Evolutionary conservation across 2,113 vertebrate species (phyloP).

Genomic region (Neogobius melanostomus): DNA sequence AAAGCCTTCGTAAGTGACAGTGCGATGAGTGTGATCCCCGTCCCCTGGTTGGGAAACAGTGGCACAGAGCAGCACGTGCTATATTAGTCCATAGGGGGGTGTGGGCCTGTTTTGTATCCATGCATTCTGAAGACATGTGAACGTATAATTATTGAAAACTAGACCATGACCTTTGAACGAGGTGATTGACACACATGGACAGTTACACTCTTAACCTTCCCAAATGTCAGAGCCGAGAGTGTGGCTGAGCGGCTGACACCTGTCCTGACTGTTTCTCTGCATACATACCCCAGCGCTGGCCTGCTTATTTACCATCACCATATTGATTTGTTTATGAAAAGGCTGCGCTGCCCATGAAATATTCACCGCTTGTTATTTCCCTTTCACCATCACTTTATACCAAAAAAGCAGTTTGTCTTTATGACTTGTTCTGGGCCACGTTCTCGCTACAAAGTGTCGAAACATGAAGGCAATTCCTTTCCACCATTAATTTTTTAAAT

Average conservation of each 20-base stretch:
- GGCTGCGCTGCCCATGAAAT: constrained; percentile 72
- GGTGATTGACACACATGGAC: constrained; percentile 79
- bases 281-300: constrained; percentile 50
- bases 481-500: constrained; percentile 72
- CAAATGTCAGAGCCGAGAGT: constrained; percentile 77
- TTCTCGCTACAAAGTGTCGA: constrained; percentile 61
- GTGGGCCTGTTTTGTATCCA: constrained; percentile 46
- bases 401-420: constrained; percentile 67
- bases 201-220: constrained; percentile 83
- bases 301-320: constrained; percentile 67
- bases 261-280: constrained; percentile 55
- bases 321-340: constrained; percentile 79
- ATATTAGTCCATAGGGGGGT: constrained; percentile 38
- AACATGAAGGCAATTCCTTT: constrained; percentile 71
- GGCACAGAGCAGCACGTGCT: constrained; percentile 49
- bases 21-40: constrained; percentile 40
- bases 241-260: constrained; percentile 65
- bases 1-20: too few species aligned
- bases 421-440: constrained; percentile 56
- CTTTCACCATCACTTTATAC: constrained; percentile 70
- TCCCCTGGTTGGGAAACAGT: too few species aligned
- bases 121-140: constrained; percentile 62
- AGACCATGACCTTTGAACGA: constrained; percentile 78
- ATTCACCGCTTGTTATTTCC: constrained; percentile 73
- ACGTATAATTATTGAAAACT: constrained; percentile 79